These are phyloP conservation scores for Eupithecia subumbrata DNA, from an alignment of 2,888 invertebrate genomes.

Conservation along the genomic window DNA sequence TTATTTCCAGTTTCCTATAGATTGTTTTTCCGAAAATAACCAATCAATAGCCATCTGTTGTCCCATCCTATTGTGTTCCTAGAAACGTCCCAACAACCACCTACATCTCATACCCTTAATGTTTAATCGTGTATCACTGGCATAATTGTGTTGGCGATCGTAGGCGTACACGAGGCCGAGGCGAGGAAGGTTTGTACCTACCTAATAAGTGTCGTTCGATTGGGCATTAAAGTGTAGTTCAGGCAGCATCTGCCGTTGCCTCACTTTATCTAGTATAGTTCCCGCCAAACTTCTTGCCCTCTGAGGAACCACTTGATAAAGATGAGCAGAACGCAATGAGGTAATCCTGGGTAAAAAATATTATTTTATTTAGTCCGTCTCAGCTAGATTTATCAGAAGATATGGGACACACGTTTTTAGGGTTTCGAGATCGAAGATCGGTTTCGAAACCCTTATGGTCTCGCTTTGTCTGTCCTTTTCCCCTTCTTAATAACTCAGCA, in stretches of 20 bases:
- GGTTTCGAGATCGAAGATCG: no score
- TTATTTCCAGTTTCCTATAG: not conserved
- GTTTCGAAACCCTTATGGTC: no score
- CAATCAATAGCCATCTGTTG: not conserved
- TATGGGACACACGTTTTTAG: no score
- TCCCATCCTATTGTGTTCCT: not conserved
- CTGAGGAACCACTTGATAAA: no score
- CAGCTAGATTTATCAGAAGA: no score
- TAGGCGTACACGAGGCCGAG: constrained; percentile 59
- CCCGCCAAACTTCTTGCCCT: no score
- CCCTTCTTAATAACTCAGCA: no score
- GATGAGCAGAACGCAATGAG: no score
- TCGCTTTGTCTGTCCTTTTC: no score
- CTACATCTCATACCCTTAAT: not conserved
- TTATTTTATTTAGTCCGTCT: no score
- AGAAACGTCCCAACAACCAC: not conserved
- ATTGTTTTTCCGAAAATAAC: not conserved
- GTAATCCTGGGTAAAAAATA: no score
- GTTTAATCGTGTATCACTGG: not conserved
- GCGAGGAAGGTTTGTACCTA: not conserved
- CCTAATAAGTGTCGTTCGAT: not conserved
- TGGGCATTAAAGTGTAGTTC: not conserved
- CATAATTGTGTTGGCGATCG: constrained; percentile 5
- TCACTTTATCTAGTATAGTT: not conserved
- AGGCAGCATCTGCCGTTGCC: not conserved